phyloP scores from a whole-genome alignment of 1,140 invertebrate genomes.

The Diorhabda carinulata region DNA sequence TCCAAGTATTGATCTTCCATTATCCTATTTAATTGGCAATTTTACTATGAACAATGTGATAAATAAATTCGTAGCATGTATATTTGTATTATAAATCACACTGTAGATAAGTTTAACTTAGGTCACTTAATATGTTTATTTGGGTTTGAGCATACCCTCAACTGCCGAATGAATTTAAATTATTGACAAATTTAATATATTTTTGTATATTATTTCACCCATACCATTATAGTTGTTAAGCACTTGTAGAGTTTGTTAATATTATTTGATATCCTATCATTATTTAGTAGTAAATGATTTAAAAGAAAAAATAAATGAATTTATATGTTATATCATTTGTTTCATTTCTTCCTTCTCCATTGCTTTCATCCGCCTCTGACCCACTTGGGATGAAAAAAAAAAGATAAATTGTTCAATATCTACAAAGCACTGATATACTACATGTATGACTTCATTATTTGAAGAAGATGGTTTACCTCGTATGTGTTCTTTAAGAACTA shows the following conservation, averaged over 20 bases:
- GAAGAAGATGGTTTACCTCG: too few species aligned
- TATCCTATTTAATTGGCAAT: conserved; percentile 8
- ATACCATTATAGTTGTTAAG: conserved; percentile 14
- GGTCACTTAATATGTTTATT: conserved; percentile 1
- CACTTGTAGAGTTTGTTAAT: conserved; percentile 22
- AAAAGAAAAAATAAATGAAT: neutral
- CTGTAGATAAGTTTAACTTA: conserved; percentile 31
- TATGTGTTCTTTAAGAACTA: too few species aligned
- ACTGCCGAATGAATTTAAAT: conserved; percentile 21
- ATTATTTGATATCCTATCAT: conserved; percentile 14
- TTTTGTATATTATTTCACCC: conserved; percentile 18
- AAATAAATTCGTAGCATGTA: conserved; percentile 33
- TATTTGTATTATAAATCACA: conserved; percentile 37
- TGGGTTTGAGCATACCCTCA: conserved; percentile 5
- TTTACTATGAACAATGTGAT: conserved; percentile 31
- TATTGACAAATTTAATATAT: conserved; percentile 19
- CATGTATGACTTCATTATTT: too few species aligned
- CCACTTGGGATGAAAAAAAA: too few species aligned
- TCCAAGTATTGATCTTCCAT: conserved; percentile 21
- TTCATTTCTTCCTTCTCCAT: neutral
- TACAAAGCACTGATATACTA: too few species aligned
- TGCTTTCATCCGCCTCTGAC: too few species aligned
- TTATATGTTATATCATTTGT: neutral
- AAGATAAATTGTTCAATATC: too few species aligned
- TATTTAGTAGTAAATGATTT: conserved; percentile 5